Evolutionary conservation across 2,113 vertebrate species (phyloP).

Genomic region (Pungitius pungitius): DNA sequence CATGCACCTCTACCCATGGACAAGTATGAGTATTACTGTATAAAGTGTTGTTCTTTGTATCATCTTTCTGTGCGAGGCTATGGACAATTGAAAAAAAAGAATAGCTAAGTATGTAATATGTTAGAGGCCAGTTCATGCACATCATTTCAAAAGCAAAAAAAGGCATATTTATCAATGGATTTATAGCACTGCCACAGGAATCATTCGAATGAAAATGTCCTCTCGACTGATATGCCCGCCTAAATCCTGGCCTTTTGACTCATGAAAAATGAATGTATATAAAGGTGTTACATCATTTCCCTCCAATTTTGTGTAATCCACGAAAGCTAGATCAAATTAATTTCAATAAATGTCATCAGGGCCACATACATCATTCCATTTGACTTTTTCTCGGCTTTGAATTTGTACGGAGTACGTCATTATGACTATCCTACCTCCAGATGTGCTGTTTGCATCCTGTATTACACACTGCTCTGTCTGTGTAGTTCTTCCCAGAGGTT

Average conservation of each 20-base stretch:
- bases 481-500: conserved; percentile 51
- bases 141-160: conserved; percentile 4
- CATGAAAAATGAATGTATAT: conserved; percentile 27
- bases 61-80: conserved; percentile 19
- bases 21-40: conserved; percentile 6
- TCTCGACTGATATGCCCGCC: conserved; percentile 10
- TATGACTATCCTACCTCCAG: conserved; percentile 22
- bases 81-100: neutral
- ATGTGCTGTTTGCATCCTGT: conserved; percentile 17
- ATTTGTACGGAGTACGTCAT: neutral
- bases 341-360: conserved; percentile 28
- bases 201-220: conserved; percentile 6
- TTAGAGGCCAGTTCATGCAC: neutral
- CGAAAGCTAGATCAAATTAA: conserved; percentile 34
- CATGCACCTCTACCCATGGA: conserved; percentile 9
- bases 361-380: conserved; percentile 10
- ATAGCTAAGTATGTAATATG: neutral
- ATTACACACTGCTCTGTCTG: conserved; percentile 14
- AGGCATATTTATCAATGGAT: neutral
- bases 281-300: conserved; percentile 31
- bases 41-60: conserved; percentile 29
- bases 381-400: conserved; percentile 6
- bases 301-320: conserved; percentile 43
- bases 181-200: neutral
- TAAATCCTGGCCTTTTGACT: conserved; percentile 25